Conservation (phyloP, 1,140 invertebrate genomes). For the Microplitis demolitor region DNA sequence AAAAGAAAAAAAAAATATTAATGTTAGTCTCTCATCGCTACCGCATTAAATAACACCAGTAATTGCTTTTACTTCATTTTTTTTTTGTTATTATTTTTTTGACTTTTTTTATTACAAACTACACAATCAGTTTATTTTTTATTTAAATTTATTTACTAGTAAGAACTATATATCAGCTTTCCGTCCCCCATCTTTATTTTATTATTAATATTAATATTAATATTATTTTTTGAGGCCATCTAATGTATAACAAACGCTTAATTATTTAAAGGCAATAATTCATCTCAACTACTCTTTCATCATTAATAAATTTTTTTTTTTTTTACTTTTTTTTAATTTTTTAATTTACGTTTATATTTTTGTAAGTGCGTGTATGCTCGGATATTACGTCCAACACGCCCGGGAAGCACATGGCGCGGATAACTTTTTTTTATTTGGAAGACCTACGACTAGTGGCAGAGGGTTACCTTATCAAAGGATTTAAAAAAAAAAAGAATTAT, state of each 20-base stretch:
- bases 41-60: background rate
- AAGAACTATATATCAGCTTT: background rate
- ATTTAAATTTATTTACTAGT: background rate
- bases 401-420: slow-evolving; percentile 20
- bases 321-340: background rate
- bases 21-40: slow-evolving; percentile 8
- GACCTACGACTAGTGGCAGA: slow-evolving; percentile 19
- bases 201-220: slow-evolving; percentile 1
- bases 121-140: background rate
- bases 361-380: background rate
- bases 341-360: slow-evolving; percentile 15
- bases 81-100: background rate
- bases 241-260: slow-evolving; percentile 28
- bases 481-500: background rate
- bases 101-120: background rate
- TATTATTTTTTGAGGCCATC: slow-evolving; percentile 25
- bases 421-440: slow-evolving; percentile 8
- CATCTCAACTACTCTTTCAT: background rate
- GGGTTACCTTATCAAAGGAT: slow-evolving; percentile 1
- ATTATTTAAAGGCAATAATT: slow-evolving; percentile 30
- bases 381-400: background rate
- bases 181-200: slow-evolving; percentile 6
- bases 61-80: background rate
- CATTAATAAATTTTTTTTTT: background rate
- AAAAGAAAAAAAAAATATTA: slow-evolving; percentile 4